Evolutionary conservation across 53 echinoderm and acorn worm species (phyloP).

Genomic region (Paracentrotus lividus): DNA sequence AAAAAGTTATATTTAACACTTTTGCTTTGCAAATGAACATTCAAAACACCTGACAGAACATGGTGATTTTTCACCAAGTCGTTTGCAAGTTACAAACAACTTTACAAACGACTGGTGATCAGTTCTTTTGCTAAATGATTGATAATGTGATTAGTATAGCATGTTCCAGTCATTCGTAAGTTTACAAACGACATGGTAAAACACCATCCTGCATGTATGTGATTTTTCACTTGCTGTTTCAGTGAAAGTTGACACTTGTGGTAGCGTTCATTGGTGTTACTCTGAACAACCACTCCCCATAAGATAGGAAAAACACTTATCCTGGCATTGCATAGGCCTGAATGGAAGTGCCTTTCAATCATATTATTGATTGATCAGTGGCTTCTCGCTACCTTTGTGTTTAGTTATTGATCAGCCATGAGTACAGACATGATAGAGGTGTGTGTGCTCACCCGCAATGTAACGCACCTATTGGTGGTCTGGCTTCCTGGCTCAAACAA

Average conservation of each 20-base stretch:
- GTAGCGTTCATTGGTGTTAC: not conserved
- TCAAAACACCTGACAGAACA: no score
- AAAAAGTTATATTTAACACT: no score
- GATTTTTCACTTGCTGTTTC: not conserved
- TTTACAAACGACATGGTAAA: no score
- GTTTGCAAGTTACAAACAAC: no score
- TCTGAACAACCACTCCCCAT: not conserved
- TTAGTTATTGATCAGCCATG: constrained; percentile 23
- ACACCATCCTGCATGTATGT: not conserved
- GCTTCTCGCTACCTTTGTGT: constrained; percentile 15
- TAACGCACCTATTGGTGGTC: not conserved
- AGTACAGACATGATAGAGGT: constrained; percentile 34
- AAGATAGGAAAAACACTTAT: constrained; percentile 12
- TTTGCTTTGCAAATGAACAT: no score
- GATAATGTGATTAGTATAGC: no score
- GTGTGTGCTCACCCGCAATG: not conserved
- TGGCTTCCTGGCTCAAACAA: constrained; percentile 1
- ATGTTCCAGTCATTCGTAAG: no score
- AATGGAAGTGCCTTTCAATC: constrained; percentile 62
- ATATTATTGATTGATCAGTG: constrained; percentile 51
- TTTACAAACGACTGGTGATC: no score
- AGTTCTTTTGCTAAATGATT: no score
- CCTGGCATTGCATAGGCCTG: not conserved
- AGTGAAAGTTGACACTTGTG: constrained; percentile 1
- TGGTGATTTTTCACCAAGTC: no score